Evolutionary conservation across 1,140 invertebrate species (phyloP), one percentile per base, ranked within the genome.

Genomic region (Plectus sambesii): DNA sequence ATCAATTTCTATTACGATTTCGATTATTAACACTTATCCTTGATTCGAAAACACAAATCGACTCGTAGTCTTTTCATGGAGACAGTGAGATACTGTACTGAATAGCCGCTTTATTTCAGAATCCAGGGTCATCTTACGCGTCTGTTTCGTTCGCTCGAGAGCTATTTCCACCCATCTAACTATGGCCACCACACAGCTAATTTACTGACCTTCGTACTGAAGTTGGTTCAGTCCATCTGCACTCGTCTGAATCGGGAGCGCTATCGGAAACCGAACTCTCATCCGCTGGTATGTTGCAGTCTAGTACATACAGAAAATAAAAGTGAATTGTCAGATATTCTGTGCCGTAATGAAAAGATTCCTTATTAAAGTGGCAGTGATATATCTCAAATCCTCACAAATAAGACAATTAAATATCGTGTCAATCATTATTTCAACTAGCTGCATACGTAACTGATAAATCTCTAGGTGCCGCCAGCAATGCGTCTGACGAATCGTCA

Each of bases 151-250:
- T 80, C 83, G 0, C 71, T 89, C 2, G 83, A 87, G 68, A 86
- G 84, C 5, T 93, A 87, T 72, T 81, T 82, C 61, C 83, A 93
- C 73, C 84, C 85, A 42, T 87, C 87, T 0, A 93, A 93, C 69
- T 67, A 72, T 48, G 87, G 87, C 8, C 72, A 75, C 22, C 90
- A 86, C 84, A 76, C 80, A 19, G 25, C 20, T 29, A 58, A 58
- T 22, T 17, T 63, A 25, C 25, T 63, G 5, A 55, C 41, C 3
- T 61, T 66, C 45, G 3, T 57, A 6, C 39, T 37, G 19, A 58
- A 59, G 42, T 38, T 62, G 23, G n/a, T 47, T n/a, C 42, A 38
- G 2, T 43, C 48, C 12, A 48, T 69, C n/a, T n/a, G n/a, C n/a
- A 42, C 55, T 27, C 55, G 67, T 24, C 41, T 67, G 1, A 41